Evolutionary conservation across 2,888 invertebrate genomes (phyloP), one percentile per base, ranked within the genome.

Genomic region (Malthinus seriepunctatus): DNA sequence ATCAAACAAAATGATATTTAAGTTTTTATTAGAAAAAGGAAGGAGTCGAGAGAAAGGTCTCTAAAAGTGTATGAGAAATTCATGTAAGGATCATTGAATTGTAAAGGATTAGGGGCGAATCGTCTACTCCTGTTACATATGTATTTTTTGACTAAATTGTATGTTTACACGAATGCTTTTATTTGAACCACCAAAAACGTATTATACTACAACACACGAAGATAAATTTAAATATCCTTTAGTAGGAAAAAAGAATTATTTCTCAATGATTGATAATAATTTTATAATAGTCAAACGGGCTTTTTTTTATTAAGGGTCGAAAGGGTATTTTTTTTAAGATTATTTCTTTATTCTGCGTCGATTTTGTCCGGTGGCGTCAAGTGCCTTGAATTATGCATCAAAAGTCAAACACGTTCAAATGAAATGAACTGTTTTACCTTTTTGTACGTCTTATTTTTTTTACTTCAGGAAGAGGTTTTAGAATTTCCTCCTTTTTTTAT

Each of bases 61-160:
- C 23, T 23, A 23, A 63, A 63, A 66, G 66, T 66, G 67, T 63
- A 69, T 69, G 67, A 62, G 69, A 68, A 66, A 67, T 69, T 69
- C 69, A 67, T 69, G 69, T 60, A 52, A 60, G 39, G 55, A 55
- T 62, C 66, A 67, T 69, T 67, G 69, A 69, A 69, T 69, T 69
- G 69, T 67, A 69, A 69, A 68, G 64, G 68, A 69, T 67, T 67
- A 60, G 67, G 23, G 67, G 65, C 60, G 67, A 69, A 65, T 66
- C 63, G 67, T 57, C 67, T 54, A 57, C 61, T 42, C 66, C 63
- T 66, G 60, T 66, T 68, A 68, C 68, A 68, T 68, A 68, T 67
- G 67, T 68, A 68, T 68, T 65, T 60, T 62, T 23, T 59, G 49
- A 38, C 50, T 47, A 66, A 65, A 66, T 67, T 63, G 66, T 67